A percentile compares a stretch with the other conserved stretches of the same genome.
Conservation (phyloP, 2,797 vertebrate genomes). For the Muscicapa striata region DNA sequence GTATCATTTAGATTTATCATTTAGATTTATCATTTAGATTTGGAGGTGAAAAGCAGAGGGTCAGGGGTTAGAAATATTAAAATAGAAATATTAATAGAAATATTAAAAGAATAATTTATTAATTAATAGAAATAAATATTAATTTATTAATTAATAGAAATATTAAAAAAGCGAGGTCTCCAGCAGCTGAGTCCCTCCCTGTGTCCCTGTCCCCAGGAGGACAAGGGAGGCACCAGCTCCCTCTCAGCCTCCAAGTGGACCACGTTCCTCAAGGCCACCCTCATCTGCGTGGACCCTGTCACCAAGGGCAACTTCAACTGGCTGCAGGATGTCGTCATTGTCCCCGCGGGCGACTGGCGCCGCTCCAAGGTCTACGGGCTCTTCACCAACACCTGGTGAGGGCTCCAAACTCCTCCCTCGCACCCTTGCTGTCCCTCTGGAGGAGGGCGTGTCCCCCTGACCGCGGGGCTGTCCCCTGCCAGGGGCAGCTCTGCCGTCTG, state of each 20-base stretch:
- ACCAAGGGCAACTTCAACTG: constrained; percentile 78
- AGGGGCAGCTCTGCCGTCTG: constrained; percentile 80
- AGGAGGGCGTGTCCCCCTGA: background rate
- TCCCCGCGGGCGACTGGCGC: constrained; percentile 63
- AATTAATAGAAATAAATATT: too few relatives aligned
- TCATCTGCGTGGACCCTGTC: constrained; percentile 80
- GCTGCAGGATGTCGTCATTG: constrained; percentile 74
- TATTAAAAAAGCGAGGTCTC: too few relatives aligned
- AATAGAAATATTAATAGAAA: too few relatives aligned
- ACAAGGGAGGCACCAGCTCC: constrained; percentile 91
- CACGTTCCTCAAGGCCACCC: constrained; percentile 92
- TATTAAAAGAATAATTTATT: too few relatives aligned
- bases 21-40: too few relatives aligned
- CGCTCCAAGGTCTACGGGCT: constrained; percentile 73
- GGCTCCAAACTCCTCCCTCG: background rate
- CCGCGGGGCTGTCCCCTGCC: background rate
- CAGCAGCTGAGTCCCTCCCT: background rate
- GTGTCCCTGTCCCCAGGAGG: constrained; percentile 77
- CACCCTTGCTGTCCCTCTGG: background rate
- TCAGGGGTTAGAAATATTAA: too few relatives aligned
- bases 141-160: too few relatives aligned
- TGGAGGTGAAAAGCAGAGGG: too few relatives aligned
- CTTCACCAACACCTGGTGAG: constrained; percentile 81
- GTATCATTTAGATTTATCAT: too few relatives aligned
- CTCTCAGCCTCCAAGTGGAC: constrained; percentile 93